A percentile compares a stretch with the other conserved stretches of the same genome.
These are phyloP conservation scores for Atta cephalotes DNA, from an alignment of 1,140 invertebrate genomes.

Conservation along the genomic window DNA sequence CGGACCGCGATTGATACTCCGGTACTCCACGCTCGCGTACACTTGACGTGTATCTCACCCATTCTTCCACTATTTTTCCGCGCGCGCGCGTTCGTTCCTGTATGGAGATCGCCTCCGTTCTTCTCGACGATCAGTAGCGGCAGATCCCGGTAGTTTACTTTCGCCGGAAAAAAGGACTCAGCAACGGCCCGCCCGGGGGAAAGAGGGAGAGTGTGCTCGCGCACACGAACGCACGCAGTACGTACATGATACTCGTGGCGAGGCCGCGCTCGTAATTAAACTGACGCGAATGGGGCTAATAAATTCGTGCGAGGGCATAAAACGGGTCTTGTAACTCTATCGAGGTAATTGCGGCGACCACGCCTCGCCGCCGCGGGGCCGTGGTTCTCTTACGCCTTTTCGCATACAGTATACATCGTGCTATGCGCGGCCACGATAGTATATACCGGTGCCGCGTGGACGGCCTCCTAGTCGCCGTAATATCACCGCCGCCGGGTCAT, in stretches of 20 bases:
- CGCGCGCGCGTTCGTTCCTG: neutral
- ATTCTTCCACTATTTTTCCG: neutral
- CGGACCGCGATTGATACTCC: constrained; percentile 59
- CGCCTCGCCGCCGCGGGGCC: constrained; percentile 80
- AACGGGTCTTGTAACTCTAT: constrained; percentile 85
- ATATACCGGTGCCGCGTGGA: neutral
- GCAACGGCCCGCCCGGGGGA: neutral
- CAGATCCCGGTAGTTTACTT: constrained; percentile 27
- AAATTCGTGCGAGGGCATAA: constrained; percentile 82
- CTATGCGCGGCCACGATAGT: constrained; percentile 31
- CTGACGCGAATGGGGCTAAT: constrained; percentile 84
- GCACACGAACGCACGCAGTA: neutral
- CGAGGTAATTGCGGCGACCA: constrained; percentile 83
- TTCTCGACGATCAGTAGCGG: neutral
- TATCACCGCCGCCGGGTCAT: constrained; percentile 66
- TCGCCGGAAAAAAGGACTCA: constrained; percentile 47
- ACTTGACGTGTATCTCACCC: neutral
- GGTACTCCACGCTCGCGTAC: neutral
- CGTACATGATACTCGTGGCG: constrained; percentile 23
- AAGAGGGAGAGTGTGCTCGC: constrained; percentile 70
- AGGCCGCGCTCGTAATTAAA: constrained; percentile 80
- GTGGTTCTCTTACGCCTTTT: constrained; percentile 78
- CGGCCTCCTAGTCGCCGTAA: constrained; percentile 53
- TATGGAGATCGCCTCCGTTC: constrained; percentile 6
- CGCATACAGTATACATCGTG: constrained; percentile 59